Evolutionary conservation across 2,113 vertebrate species (phyloP), one percentile per base, ranked within the genome.

Genomic region (Athene cunicularia): DNA sequence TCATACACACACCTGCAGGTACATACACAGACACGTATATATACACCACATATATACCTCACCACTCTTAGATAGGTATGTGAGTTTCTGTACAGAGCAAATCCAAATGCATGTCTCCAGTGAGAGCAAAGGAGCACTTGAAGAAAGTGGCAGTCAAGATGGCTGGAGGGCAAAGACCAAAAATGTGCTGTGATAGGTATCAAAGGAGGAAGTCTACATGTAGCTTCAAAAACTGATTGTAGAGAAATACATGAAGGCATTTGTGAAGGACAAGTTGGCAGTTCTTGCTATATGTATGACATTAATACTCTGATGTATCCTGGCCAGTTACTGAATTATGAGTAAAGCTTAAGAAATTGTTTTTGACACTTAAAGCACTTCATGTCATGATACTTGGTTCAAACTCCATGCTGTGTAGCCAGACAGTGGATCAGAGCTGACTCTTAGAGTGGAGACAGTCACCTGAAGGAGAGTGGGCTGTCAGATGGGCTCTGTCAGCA

Each of bases 371-470:
- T 86, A 50, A 63, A 93, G 6, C 28, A 14, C 9, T 68, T 72
- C 3, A 12, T 60, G 53, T n/a, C 13, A 2, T 18, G 8, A 18
- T 35, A 30, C 27, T 37, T 77, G 50, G 28, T n/a, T 60, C 21
- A 74, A 66, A 66, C 1, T 3, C 20, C 60, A 8, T 59, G 12
- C 24, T 1, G 2, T 1, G 0, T 62, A 49, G 10, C 18, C 22
- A 53, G 49, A 60, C 16, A 59, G 12, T 24, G 66, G 59, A 60
- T 89, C 33, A 62, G 23, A 80, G 20, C 12, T 58, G 33, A 45
- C 12, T 49, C 8, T 26, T 9, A 23, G 19, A 41, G 26, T 14
- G 12, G 12, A 37, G 37, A 3, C 13, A 21, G 20, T 35, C n/a
- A 50, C 18, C 12, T 73, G 35, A 88, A 59, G 1, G 5, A 26